phyloP scores from a whole-genome alignment of 2,888 invertebrate species.

The Halocaridina rubra region DNA sequence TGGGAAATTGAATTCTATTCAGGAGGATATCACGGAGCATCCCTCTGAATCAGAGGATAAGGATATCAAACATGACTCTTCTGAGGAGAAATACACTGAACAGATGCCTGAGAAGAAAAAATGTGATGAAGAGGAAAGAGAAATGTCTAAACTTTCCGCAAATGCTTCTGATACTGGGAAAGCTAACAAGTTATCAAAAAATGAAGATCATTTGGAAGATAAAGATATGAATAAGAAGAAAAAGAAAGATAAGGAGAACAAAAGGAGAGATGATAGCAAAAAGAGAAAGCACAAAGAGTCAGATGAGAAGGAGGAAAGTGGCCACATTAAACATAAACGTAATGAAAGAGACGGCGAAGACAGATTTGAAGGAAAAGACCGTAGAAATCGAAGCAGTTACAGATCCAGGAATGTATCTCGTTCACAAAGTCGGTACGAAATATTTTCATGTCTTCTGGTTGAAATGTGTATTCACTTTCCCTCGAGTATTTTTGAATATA shows the following conservation, averaged over 20 bases:
- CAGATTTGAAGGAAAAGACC: neutral
- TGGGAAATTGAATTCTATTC: neutral
- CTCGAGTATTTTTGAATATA: no score
- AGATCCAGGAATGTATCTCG: constrained; percentile 3
- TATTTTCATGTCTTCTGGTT: neutral
- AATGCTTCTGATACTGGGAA: neutral
- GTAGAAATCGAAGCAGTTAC: neutral
- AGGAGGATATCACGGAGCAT: neutral
- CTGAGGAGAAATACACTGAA: neutral
- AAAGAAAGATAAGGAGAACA: neutral
- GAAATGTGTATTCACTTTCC: no score
- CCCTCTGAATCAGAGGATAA: neutral
- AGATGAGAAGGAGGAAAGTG: neutral
- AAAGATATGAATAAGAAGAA: constrained; percentile 12
- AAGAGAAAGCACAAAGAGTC: neutral
- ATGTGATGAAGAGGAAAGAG: neutral
- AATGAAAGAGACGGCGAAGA: constrained; percentile 5
- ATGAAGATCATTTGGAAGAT: neutral
- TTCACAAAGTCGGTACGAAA: constrained; percentile 20
- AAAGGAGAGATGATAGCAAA: neutral
- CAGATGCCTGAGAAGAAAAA: no score
- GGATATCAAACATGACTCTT: neutral
- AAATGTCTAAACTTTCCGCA: no score
- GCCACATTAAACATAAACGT: constrained; percentile 28
- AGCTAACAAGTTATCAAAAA: neutral